Conservation (phyloP, 2,888 invertebrate genomes). For the Chaetogeoica ovagalla region DNA sequence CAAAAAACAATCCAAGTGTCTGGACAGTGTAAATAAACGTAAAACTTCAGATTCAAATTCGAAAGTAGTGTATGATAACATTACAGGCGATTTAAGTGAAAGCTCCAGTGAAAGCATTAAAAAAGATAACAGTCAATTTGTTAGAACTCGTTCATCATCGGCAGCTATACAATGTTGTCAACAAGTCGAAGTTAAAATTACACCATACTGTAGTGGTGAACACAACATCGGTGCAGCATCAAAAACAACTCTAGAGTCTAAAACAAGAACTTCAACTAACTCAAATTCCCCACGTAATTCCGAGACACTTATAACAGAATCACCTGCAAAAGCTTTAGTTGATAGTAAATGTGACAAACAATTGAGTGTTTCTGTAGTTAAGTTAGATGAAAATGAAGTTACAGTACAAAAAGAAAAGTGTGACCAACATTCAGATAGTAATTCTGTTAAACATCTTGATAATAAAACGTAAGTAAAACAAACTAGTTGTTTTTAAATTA, state of each 20-base stretch:
- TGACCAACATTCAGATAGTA: neutral
- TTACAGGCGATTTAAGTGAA: neutral
- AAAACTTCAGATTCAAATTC: neutral
- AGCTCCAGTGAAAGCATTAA: neutral
- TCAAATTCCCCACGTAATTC: neutral
- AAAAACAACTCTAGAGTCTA: neutral
- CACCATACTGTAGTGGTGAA: neutral
- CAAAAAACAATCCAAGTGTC: neutral
- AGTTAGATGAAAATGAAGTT: neutral
- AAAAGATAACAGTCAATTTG: neutral
- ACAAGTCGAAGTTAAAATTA: neutral
- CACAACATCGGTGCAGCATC: neutral
- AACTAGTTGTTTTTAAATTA: neutral
- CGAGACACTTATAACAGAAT: neutral
- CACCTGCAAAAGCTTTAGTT: neutral
- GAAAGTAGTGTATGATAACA: neutral
- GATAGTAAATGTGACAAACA: neutral
- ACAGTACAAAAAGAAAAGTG: neutral
- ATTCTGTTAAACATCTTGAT: neutral
- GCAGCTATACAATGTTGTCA: neutral
- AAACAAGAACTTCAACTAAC: neutral
- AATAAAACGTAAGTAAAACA: neutral
- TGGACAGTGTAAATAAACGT: neutral
- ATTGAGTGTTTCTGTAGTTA: slow-evolving; percentile 7
- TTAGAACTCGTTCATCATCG: slow-evolving; percentile 26